Evolutionary conservation across 1,140 invertebrate species (phyloP), one percentile per base, ranked within the genome.

Genomic region (Sogatella furcifera): DNA sequence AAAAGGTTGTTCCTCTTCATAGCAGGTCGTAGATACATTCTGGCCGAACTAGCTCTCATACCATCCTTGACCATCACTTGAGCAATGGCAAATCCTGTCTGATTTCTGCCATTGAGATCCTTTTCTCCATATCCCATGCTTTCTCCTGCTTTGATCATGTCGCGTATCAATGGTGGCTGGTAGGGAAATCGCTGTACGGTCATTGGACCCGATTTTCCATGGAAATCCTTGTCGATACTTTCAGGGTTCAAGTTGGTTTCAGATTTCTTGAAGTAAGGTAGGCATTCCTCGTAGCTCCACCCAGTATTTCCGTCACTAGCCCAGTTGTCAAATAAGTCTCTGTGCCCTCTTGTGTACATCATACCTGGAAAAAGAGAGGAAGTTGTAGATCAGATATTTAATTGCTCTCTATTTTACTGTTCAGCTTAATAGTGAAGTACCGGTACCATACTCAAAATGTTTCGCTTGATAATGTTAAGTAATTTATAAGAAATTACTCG

Each of bases 291-390:
- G 68, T 81, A 88, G 19, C 77, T 78, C 86, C 85, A 88, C 0
- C 81, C 80, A 2, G 69, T 57, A 43, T 83, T 84, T 5, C 85
- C 85, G 17, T 70, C 54, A 28, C 74, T 74, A 8, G 78, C 81
- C 88, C 88, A 90, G 10, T 75, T 66, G 66, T 89, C 77, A 69
- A 84, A 90, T 68, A 88, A 81, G 6, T 67, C 67, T 4, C 71
- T 74, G 69, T 86, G 81, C 0, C 84, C 85, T 61, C 85, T 69
- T 0, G 82, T 77, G 68, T 87, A 88, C 43, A 83, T 80, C 83
- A 89, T 85, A 41, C 84, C 84, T 74, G 49, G 52, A 73, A 67
- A 52, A 1, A 44, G n/a, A n/a, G n/a, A 17, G 24, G 6, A 28
- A 53, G 22, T 22, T 34, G 13, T 5, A 19, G 14, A 21, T 15